Percentiles rank a stretch among this genome's conserved stretches.
These are phyloP conservation scores for Otis tarda DNA, from an alignment of 2,113 vertebrate species.

Conservation along the genomic window DNA sequence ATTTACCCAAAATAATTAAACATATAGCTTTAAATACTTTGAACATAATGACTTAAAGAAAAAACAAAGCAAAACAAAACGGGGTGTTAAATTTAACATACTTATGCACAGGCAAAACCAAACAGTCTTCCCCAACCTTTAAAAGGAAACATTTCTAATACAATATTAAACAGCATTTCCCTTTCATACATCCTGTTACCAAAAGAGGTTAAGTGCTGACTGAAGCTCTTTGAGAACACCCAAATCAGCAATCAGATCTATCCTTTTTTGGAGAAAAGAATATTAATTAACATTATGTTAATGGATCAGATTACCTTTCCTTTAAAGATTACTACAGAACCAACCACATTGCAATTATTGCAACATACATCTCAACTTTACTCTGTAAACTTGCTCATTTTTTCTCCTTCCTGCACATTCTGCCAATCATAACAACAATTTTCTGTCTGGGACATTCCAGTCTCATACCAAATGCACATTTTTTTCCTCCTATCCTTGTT, in stretches of 20 bases:
- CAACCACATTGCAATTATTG: neutral
- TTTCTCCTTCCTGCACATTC: neutral
- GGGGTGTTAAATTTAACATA: neutral
- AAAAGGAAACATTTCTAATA: neutral
- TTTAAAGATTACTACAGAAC: neutral
- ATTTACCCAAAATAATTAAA: slow-evolving; percentile 66
- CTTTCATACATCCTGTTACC: neutral
- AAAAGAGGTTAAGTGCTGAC: neutral
- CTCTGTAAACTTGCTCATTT: neutral
- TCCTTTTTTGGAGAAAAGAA: neutral
- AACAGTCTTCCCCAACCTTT: neutral
- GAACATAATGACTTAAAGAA: neutral
- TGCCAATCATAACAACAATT: neutral
- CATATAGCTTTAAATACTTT: neutral
- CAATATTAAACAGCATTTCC: neutral
- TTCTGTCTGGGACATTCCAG: neutral
- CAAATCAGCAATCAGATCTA: neutral
- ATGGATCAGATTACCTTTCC: neutral
- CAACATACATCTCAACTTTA: neutral
- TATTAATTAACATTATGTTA: neutral
- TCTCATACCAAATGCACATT: neutral
- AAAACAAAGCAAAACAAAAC: neutral
- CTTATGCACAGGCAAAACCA: neutral
- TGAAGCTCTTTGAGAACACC: neutral
- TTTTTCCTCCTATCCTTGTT: neutral